phyloP scores from a whole-genome alignment of 2,797 vertebrate genomes.

The Podarcis lilfordi region DNA sequence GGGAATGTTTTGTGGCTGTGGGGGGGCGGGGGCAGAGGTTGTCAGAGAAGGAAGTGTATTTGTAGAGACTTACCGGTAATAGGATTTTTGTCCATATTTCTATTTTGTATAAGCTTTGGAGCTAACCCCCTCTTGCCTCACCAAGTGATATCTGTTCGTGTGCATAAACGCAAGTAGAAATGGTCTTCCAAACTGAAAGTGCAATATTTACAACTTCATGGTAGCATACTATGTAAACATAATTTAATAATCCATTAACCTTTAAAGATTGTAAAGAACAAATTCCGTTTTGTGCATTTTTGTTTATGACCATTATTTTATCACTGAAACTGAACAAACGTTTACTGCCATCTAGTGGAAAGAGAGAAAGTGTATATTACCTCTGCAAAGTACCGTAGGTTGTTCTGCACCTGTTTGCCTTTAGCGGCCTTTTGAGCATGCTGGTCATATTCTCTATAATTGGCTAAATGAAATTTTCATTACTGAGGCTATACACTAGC shows the following conservation, averaged over 20 bases:
- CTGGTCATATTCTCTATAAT: conserved; percentile 43
- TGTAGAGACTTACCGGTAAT: neutral
- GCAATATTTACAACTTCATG: conserved; percentile 34
- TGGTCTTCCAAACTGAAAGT: conserved; percentile 3
- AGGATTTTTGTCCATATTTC: neutral
- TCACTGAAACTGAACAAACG: conserved; percentile 68
- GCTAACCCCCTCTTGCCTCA: neutral
- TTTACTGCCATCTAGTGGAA: conserved; percentile 87
- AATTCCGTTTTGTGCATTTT: conserved; percentile 19
- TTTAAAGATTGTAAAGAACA: conserved; percentile 41
- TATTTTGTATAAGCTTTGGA: conserved; percentile 2
- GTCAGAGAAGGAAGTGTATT: neutral
- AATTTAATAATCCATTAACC: conserved; percentile 40
- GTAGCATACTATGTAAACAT: conserved; percentile 27
- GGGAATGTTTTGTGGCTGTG: neutral
- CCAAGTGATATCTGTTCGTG: neutral
- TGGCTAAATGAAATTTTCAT: conserved; percentile 69
- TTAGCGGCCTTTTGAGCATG: conserved; percentile 13
- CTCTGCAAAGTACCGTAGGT: neutral
- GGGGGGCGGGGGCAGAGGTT: neutral
- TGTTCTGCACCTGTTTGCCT: conserved; percentile 24
- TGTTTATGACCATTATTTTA: conserved; percentile 23
- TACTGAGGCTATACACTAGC: conserved; percentile 75
- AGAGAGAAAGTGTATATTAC: neutral
- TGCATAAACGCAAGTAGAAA: conserved; percentile 12